These are phyloP conservation scores for Brevimyrus niger DNA, from an alignment of 2,113 vertebrate genomes.

Conservation along the genomic window DNA sequence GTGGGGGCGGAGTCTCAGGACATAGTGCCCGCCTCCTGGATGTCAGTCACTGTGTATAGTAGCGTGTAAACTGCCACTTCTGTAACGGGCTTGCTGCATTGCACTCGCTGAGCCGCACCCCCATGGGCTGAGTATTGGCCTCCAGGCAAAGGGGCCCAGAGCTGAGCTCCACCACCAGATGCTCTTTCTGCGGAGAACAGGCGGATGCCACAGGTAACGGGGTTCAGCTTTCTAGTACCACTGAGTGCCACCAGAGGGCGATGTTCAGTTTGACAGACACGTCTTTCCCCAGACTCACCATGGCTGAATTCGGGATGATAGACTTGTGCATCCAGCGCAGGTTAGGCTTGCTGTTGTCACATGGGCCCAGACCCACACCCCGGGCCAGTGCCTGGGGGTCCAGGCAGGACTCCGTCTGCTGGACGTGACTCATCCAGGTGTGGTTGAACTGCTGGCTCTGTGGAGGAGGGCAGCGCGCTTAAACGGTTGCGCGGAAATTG, in stretches of 20 bases:
- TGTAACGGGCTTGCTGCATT: conserved; percentile 60
- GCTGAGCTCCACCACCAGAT: conserved; percentile 64
- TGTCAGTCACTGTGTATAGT: conserved; percentile 55
- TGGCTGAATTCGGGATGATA: conserved; percentile 44
- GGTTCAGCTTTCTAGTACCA: neutral
- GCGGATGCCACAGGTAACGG: conserved; percentile 1
- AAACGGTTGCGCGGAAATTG: neutral
- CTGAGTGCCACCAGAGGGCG: neutral
- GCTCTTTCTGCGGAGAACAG: conserved; percentile 57
- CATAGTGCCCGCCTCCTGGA: neutral
- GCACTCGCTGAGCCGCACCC: conserved; percentile 55
- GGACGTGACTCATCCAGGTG: conserved; percentile 81
- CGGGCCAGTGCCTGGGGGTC: conserved; percentile 10
- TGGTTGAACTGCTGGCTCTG: conserved; percentile 87
- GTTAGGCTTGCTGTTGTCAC: conserved; percentile 53
- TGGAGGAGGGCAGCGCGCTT: neutral
- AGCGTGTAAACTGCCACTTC: conserved; percentile 85
- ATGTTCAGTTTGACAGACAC: neutral
- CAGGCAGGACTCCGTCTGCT: conserved; percentile 68
- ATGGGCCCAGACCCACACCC: conserved; percentile 49
- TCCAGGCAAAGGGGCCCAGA: conserved; percentile 65
- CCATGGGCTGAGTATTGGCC: conserved; percentile 37
- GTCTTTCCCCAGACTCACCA: conserved; percentile 58
- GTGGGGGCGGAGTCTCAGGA: neutral
- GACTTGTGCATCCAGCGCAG: conserved; percentile 74